Conservation (phyloP, 2,113 vertebrate species). For the Prunella himalayana region DNA sequence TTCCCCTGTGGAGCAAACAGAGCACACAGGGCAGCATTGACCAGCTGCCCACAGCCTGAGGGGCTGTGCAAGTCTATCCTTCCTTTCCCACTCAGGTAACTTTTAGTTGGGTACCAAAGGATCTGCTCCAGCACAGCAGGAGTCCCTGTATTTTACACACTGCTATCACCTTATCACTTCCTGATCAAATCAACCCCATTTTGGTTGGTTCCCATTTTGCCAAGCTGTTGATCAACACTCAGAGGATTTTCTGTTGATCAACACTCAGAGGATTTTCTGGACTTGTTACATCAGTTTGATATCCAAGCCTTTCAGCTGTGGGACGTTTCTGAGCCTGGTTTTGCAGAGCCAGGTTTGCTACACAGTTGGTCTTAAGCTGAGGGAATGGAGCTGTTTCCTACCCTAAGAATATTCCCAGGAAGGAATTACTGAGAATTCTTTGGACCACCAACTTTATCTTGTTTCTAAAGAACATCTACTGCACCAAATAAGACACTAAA, state of each 20-base stretch:
- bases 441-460: background rate
- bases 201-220: background rate
- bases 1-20: conserved; percentile 77
- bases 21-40: background rate
- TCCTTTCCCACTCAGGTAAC: background rate
- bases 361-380: background rate
- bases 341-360: background rate
- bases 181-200: background rate
- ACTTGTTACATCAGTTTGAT: background rate
- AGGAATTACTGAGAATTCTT: background rate
- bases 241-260: background rate
- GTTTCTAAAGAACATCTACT: background rate
- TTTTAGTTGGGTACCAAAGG: rapidly evolving
- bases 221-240: background rate
- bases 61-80: background rate
- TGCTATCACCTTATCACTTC: rapidly evolving
- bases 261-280: background rate
- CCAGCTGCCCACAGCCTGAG: background rate
- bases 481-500: background rate
- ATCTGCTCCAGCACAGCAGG: background rate
- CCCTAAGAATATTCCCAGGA: background rate
- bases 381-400: background rate
- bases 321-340: background rate
- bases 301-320: rapidly evolving
- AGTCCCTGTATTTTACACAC: background rate